Conservation (phyloP, 2,113 vertebrate genomes). For the Ochotona princeps region DNA sequence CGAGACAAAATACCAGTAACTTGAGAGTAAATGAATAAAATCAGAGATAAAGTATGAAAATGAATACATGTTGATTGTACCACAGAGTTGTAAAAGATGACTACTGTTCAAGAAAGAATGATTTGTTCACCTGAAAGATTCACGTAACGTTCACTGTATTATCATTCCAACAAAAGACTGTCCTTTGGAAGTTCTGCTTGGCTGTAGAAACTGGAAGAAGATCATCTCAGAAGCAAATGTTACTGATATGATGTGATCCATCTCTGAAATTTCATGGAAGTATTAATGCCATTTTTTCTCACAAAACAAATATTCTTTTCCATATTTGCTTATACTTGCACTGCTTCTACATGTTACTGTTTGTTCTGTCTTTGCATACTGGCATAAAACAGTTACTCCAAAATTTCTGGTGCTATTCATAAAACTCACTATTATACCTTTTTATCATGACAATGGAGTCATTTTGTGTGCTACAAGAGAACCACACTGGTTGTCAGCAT, state of each 20-base stretch:
- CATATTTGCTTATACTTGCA: too few species aligned
- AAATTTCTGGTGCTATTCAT: not conserved
- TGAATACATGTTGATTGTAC: not conserved
- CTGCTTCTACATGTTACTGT: too few species aligned
- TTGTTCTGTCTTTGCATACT: too few species aligned
- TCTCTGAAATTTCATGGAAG: too few species aligned
- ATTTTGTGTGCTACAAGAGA: not conserved
- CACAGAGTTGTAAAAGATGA: not conserved
- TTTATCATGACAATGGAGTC: not conserved
- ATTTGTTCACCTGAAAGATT: not conserved
- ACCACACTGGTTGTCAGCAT: not conserved
- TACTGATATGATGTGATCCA: not conserved
- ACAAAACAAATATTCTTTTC: too few species aligned
- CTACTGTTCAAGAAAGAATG: not conserved
- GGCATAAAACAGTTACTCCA: not conserved
- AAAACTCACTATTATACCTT: not conserved
- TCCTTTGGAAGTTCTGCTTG: not conserved
- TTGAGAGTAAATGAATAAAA: slow-evolving; percentile 19
- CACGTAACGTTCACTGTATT: not conserved
- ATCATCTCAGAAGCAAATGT: not conserved
- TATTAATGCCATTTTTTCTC: too few species aligned
- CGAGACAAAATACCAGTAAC: not conserved
- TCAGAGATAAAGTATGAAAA: not conserved
- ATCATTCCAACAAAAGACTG: not conserved
- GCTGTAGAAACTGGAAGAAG: not conserved